Evolutionary conservation across 2,888 invertebrate genomes (phyloP).

Genomic region (Timandra comae): DNA sequence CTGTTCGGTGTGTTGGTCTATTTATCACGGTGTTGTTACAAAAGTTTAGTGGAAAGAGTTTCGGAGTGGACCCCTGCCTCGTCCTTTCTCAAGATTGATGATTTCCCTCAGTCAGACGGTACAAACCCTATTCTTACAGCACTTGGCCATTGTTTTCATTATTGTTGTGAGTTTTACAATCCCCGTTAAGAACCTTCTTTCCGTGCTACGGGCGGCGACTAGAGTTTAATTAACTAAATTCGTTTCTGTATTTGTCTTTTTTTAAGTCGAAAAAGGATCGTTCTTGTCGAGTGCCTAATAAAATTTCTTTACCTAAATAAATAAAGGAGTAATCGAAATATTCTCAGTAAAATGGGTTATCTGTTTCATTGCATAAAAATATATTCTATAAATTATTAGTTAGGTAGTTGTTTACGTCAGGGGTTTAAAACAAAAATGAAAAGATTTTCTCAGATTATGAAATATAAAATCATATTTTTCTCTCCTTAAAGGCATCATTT

Average conservation of each 20-base stretch:
- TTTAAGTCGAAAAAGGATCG: neutral
- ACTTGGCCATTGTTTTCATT: conserved; percentile 45
- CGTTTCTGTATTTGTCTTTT: conserved; percentile 12
- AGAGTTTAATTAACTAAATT: conserved; percentile 28
- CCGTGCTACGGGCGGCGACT: conserved; percentile 20
- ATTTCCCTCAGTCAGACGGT: conserved; percentile 47
- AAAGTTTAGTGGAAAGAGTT: conserved; percentile 64
- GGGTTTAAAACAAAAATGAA: too few species aligned
- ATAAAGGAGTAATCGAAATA: neutral
- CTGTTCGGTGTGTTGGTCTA: conserved; percentile 53
- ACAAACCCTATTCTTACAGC: conserved; percentile 36
- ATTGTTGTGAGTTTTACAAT: conserved; percentile 42
- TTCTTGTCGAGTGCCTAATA: neutral
- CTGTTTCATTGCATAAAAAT: too few species aligned
- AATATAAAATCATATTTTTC: too few species aligned
- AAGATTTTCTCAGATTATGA: too few species aligned
- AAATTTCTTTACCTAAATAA: neutral
- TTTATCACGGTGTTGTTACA: conserved; percentile 62
- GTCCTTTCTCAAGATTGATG: conserved; percentile 63
- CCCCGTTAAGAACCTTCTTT: conserved; percentile 37
- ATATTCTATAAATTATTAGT: too few species aligned
- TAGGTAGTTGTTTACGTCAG: too few species aligned
- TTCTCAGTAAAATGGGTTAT: neutral
- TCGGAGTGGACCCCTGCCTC: conserved; percentile 60
- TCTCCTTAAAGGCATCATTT: conserved; percentile 28